phyloP scores from a whole-genome alignment of 2,113 vertebrate species.

The Siniperca knerii region DNA sequence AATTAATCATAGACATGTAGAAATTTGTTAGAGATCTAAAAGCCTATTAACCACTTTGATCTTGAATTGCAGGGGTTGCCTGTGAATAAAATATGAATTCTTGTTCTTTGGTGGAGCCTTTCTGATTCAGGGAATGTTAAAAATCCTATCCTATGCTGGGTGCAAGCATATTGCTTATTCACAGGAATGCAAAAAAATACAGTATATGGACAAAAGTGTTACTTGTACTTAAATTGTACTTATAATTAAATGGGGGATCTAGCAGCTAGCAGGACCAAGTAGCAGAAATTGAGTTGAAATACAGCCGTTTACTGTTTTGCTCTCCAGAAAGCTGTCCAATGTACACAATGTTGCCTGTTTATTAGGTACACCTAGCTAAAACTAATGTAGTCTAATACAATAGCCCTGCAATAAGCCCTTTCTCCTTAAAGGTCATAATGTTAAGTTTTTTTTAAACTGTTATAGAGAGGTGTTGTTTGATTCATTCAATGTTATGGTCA shows the following conservation, averaged over 20 bases:
- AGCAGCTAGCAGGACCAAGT: neutral
- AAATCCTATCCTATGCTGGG: neutral
- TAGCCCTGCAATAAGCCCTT: neutral
- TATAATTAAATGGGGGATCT: neutral
- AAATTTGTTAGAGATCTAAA: constrained; percentile 58
- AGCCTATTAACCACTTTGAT: constrained; percentile 58
- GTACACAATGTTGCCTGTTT: neutral
- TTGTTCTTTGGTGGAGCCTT: constrained; percentile 9
- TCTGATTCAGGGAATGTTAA: constrained; percentile 18
- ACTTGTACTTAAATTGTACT: neutral
- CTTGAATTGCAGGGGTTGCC: constrained; percentile 32
- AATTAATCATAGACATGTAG: constrained; percentile 63
- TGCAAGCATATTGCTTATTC: neutral
- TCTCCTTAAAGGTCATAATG: neutral
- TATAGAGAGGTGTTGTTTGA: neutral
- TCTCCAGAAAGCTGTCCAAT: neutral
- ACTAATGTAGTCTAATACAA: neutral
- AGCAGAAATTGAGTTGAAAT: neutral
- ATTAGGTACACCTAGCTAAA: neutral
- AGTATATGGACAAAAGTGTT: neutral
- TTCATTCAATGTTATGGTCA: neutral
- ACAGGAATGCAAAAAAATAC: neutral
- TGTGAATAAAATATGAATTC: constrained; percentile 61
- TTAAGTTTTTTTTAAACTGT: neutral
- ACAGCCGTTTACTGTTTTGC: neutral